These are phyloP conservation scores for Laodelphax striatellus DNA, from an alignment of 1,140 invertebrate genomes.

Conservation along the genomic window DNA sequence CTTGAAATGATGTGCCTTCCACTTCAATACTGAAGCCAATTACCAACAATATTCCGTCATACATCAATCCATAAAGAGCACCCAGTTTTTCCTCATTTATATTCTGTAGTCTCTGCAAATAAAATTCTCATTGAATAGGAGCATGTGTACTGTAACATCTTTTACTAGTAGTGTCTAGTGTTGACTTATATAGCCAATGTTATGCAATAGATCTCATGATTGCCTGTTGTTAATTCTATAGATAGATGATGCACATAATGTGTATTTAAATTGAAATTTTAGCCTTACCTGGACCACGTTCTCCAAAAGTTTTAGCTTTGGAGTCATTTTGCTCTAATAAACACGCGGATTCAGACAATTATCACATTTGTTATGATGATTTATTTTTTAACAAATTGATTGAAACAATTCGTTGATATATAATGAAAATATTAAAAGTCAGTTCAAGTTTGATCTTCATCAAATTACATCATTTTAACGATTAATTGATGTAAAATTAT, in stretches of 20 bases:
- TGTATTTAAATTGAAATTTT: background rate
- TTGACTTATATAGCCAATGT: no score
- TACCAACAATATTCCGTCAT: constrained; percentile 52
- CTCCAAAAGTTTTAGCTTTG: constrained; percentile 1
- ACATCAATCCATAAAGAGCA: constrained; percentile 59
- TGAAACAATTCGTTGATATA: no score
- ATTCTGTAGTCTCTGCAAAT: constrained; percentile 41
- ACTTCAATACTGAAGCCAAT: constrained; percentile 44
- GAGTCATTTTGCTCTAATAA: constrained; percentile 3
- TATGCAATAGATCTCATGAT: no score
- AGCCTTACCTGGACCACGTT: background rate
- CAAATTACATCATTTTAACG: no score
- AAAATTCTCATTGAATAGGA: background rate
- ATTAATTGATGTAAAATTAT: no score
- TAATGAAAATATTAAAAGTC: no score
- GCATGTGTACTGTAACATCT: no score
- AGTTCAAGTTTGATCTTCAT: no score
- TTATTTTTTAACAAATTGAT: no score
- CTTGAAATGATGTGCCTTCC: constrained; percentile 32
- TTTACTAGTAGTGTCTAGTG: no score
- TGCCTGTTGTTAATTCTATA: no score
- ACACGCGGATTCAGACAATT: background rate
- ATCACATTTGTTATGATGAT: background rate
- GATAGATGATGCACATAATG: no score
- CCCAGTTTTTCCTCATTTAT: constrained; percentile 45